Percentiles rank a stretch among this genome's conserved stretches.
Conservation (phyloP, 2,888 invertebrate species). For the Belgica antarctica region DNA sequence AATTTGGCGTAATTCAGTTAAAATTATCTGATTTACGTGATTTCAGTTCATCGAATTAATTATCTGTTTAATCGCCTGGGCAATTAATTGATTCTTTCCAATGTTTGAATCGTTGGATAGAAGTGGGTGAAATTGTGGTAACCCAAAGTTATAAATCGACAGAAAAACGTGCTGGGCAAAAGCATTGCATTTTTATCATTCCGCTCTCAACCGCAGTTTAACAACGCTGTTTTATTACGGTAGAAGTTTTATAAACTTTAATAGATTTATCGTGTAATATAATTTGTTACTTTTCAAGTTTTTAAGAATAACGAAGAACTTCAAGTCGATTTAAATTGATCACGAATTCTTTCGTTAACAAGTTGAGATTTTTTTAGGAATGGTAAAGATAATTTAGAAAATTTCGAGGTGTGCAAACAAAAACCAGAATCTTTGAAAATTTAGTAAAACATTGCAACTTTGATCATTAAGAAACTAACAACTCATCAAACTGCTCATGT, state of each 20-base stretch:
- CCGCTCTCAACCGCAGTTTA: neutral
- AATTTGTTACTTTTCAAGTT: neutral
- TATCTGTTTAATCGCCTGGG: too few relatives aligned
- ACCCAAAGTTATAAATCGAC: neutral
- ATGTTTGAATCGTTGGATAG: neutral
- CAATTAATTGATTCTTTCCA: neutral
- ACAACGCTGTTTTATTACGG: neutral
- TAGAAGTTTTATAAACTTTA: neutral
- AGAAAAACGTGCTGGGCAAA: neutral
- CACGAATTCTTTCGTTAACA: constrained; percentile 32
- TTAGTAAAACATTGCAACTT: too few relatives aligned
- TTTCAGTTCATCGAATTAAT: too few relatives aligned
- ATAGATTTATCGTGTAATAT: neutral
- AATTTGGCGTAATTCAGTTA: too few relatives aligned
- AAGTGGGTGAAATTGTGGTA: neutral
- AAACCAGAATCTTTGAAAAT: too few relatives aligned
- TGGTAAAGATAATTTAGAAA: neutral
- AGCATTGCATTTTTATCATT: neutral
- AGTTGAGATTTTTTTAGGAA: neutral
- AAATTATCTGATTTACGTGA: too few relatives aligned
- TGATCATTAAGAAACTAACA: too few relatives aligned
- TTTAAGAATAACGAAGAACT: neutral
- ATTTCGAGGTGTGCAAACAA: too few relatives aligned
- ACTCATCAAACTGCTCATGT: too few relatives aligned
- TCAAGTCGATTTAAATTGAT: constrained; percentile 30